Base-by-base conservation (phyloP, 30 jellyfish, hydroid and myxozoan species). In the Sanderia malayensis region DNA sequence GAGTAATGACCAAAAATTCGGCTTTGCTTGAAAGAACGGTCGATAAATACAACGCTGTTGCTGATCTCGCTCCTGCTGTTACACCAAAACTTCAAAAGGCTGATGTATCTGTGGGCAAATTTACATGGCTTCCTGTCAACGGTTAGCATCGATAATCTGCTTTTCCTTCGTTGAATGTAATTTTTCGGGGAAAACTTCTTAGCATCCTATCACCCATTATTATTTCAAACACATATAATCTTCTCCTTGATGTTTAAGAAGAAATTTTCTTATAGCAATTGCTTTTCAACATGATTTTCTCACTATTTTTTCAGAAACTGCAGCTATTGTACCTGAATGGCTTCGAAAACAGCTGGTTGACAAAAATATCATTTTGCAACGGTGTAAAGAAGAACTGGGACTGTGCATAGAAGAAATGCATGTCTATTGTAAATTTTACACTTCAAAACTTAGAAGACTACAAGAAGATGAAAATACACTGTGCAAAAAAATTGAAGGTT, bases 61-160 rank as follows among this genome's bases (percentile, higher is more conserved):
- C 52, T 37, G 52, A 37, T 13, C 52, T 37, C 52, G 52, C 52
- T 37, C 52, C 52, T 37, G 52, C 52, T 37, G 52, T 37, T 37
- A 37, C 52, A 37, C 52, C 52, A 37, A 37, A 37, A 37, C 52
- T 37, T 37, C 52, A 37, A 37, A 37, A 37, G 52, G 52, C 52
- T 37, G 52, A 37, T 37, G 52, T 37, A 4, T 37, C 52, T 37
- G 52, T 37, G 52, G 52, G 52, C 6, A 37, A 37, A 37, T 37
- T 37, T 37, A 37, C 52, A 37, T 37, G 52, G 52, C 52, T 37
- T 37, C 52, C 52, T 37, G 52, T 37, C 52, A 37, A 37, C 52
- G 52, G 52, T 37, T 37, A 37, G 52, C 52, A 37, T 37, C 52
- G 52, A 37, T 37, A 37, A 37, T 37, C 52, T 37, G 52, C 52